Evolutionary conservation across 2,113 vertebrate species (phyloP).

Genomic region (Ptilonorhynchus violaceus): DNA sequence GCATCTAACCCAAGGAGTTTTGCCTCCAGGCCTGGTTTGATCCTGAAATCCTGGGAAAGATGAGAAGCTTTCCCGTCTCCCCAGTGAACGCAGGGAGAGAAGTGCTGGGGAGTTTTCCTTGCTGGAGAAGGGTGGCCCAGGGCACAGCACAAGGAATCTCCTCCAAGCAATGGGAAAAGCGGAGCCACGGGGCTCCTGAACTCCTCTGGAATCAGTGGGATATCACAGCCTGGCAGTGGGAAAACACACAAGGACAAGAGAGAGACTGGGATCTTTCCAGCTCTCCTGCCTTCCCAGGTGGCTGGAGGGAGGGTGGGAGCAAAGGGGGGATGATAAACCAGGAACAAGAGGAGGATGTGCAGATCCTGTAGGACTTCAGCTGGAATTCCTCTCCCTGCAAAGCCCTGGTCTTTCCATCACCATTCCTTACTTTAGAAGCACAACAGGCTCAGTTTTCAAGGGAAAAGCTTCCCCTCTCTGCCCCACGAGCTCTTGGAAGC

Average conservation of each 20-base stretch:
- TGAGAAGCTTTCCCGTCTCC: not conserved
- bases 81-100: not conserved
- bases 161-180: not conserved
- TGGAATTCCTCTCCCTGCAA: not conserved
- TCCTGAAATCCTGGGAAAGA: not conserved
- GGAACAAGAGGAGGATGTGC: not conserved
- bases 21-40: not conserved
- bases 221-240: rapidly evolving
- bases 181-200: rapidly evolving
- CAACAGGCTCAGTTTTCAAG: not conserved
- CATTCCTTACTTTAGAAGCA: not conserved
- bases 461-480: not conserved
- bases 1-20: rapidly evolving
- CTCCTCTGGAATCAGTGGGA: not conserved
- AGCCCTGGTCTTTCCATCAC: not conserved
- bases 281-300: not conserved
- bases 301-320: not conserved
- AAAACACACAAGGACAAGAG: not conserved
- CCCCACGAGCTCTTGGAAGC: not conserved
- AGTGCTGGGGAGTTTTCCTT: not conserved
- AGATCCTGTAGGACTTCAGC: rapidly evolving
- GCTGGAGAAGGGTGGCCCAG: not conserved
- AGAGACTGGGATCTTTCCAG: rapidly evolving
- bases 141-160: not conserved
- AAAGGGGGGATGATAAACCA: too few relatives aligned